Evolutionary conservation across 2,797 vertebrate genomes (phyloP).

Genomic region (Coccyzus lansbergi): DNA sequence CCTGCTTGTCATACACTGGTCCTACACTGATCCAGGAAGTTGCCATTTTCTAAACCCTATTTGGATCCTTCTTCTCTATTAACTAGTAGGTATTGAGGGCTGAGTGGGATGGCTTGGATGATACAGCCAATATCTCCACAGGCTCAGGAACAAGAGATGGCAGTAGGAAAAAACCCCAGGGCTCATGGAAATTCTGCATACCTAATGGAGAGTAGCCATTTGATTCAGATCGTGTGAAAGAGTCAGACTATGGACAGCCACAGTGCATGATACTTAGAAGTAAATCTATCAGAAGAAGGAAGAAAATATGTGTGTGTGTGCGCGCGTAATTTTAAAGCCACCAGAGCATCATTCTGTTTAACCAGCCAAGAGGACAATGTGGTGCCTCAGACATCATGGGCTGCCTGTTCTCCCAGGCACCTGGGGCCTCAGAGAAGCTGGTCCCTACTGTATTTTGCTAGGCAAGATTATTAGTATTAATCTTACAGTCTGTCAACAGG

Average conservation of each 20-base stretch:
- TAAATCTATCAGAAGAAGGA: not conserved
- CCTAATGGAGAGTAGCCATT: not conserved
- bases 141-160: not conserved
- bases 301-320: not conserved
- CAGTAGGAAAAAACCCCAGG: not conserved
- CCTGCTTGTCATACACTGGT: not conserved
- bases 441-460: not conserved
- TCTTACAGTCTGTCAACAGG: conserved; percentile 28
- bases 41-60: not conserved
- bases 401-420: not conserved
- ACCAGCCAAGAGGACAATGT: not conserved
- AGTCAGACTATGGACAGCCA: not conserved
- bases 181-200: not conserved
- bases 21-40: not conserved
- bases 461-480: conserved; percentile 31
- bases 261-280: not conserved
- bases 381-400: not conserved
- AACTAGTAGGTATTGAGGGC: not conserved
- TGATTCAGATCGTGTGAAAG: not conserved
- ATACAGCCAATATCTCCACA: not conserved
- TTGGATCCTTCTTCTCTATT: not conserved
- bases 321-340: not conserved
- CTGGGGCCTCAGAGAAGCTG: not conserved
- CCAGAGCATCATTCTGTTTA: not conserved
- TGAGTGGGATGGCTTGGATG: not conserved